phyloP scores from a whole-genome alignment of 2,888 invertebrate genomes.

The Latheticus oryzae region DNA sequence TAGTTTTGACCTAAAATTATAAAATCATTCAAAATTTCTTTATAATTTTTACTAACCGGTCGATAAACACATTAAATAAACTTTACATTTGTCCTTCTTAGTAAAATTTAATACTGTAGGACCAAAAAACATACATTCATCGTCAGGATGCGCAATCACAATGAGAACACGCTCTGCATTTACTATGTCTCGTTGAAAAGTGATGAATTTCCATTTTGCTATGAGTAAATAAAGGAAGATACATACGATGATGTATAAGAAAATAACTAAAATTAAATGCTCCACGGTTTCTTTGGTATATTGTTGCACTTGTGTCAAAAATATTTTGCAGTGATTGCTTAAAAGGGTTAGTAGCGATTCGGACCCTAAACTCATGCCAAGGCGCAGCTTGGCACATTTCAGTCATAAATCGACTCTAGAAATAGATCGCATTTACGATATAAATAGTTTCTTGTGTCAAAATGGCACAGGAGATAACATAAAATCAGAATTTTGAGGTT shows the following conservation, averaged over 20 bases:
- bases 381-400: constrained; percentile 59
- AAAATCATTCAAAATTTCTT: constrained; percentile 2
- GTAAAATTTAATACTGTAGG: constrained; percentile 82
- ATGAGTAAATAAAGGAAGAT: constrained; percentile 64
- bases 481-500: constrained; percentile 31
- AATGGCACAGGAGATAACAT: constrained; percentile 1
- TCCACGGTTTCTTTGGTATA: constrained; percentile 70
- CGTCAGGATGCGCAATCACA: constrained; percentile 96
- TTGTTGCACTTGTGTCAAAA: constrained; percentile 41
- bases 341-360: constrained; percentile 19
- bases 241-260: constrained; percentile 69
- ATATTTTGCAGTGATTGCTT: constrained; percentile 3
- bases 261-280: constrained; percentile 67
- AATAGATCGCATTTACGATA: constrained; percentile 53
- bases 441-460: constrained; percentile 36
- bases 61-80: constrained; percentile 87
- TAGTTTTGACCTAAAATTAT: constrained; percentile 62
- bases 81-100: constrained; percentile 73
- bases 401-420: constrained; percentile 56
- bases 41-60: constrained; percentile 70
- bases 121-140: constrained; percentile 99
- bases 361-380: constrained; percentile 52
- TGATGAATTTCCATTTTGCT: constrained; percentile 65
- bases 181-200: constrained; percentile 67
- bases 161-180: constrained; percentile 76